Base-by-base conservation (phyloP, 2,113 vertebrate species). In the Hypocryptadius cinnamomeus region DNA sequence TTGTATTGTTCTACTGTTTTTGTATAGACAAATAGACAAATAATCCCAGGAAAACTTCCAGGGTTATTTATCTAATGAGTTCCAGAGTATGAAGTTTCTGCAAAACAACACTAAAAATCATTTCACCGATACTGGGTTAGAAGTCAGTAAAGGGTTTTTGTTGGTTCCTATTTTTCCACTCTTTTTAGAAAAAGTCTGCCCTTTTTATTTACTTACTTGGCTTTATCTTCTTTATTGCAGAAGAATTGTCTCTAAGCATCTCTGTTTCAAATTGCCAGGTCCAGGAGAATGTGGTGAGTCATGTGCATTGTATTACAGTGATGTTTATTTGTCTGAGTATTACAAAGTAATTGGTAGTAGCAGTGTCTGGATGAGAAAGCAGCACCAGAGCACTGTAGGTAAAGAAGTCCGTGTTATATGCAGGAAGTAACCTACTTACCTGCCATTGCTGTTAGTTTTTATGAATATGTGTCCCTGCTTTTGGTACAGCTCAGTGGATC, bases 211-310 rank as follows among this genome's bases (percentile, higher is more conserved):
- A 94, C 95, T 96, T 83, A 91, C 84, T 64, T 50, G 53, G 6
- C 28, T 83, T 44, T 82, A 31, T 95, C 88, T 92, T 97, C 93
- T 95, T 70, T 91, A 57, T 98, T 97, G 84, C 98, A 99, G 99
- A 99, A 96, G 99, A 99, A 94, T 97, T 99, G 92, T 99, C 99
- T 95, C 98, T 99, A 94, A 99, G 99, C 97, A 99, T 99, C 97
- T 99, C 99, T 69, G 99, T 99, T 94, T 99, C 99, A 79, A 99
- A 99, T 92, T 99, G 98, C 98, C 99, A 99, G 95, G 98, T 99
- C 94, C 99, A 99, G 97, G 99, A 99, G 97, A 99, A 99, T 94
- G 99, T 99, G 98, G 99, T 99, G 95, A 99, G 99, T 98, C 60
- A 71, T 19, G 33, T n/a, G 50, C 57, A 59, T 68, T 79, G 37